Percentiles rank a stretch among this genome's conserved stretches.
Evolutionary conservation across 2,113 vertebrate genomes (phyloP).

Genomic region (Zeus faber): DNA sequence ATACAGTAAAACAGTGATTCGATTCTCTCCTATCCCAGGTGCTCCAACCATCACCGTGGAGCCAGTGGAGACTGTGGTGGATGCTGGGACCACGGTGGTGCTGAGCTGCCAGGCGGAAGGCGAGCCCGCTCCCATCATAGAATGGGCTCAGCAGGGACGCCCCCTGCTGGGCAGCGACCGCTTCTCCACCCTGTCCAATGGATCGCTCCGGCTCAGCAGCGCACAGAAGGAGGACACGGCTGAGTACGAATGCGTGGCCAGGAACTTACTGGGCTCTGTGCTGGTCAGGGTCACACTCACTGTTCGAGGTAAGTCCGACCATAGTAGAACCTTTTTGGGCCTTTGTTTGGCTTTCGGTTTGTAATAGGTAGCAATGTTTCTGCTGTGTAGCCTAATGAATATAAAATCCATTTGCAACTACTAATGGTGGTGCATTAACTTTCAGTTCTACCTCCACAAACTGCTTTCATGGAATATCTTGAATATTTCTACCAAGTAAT

Average conservation of each 20-base stretch:
- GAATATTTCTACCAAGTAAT: background rate
- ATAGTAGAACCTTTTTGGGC: too few species aligned
- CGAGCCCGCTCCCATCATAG: conserved; percentile 81
- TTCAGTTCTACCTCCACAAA: too few species aligned
- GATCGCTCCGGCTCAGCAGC: conserved; percentile 79
- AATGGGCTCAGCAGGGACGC: conserved; percentile 82
- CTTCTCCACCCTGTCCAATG: conserved; percentile 76
- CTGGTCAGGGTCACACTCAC: conserved; percentile 78
- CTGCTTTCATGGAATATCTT: too few species aligned
- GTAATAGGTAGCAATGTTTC: too few species aligned
- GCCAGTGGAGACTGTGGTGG: conserved; percentile 76
- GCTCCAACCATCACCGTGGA: conserved; percentile 82
- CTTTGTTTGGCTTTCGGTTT: too few species aligned
- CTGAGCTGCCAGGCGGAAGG: conserved; percentile 88
- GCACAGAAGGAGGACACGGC: conserved; percentile 86
- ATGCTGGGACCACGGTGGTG: conserved; percentile 79
- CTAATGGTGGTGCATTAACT: too few species aligned
- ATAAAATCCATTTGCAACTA: too few species aligned
- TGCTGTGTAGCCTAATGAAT: too few species aligned
- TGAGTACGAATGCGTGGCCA: conserved; percentile 88
- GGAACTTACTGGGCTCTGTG: conserved; percentile 88
- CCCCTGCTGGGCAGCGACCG: conserved; percentile 71
- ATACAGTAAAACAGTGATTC: too few species aligned
- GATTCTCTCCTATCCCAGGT: conserved; percentile 62
- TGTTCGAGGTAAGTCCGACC: conserved; percentile 80